Evolutionary conservation across 1,140 invertebrate genomes (phyloP).

Genomic region (Drosophila yakuba): DNA sequence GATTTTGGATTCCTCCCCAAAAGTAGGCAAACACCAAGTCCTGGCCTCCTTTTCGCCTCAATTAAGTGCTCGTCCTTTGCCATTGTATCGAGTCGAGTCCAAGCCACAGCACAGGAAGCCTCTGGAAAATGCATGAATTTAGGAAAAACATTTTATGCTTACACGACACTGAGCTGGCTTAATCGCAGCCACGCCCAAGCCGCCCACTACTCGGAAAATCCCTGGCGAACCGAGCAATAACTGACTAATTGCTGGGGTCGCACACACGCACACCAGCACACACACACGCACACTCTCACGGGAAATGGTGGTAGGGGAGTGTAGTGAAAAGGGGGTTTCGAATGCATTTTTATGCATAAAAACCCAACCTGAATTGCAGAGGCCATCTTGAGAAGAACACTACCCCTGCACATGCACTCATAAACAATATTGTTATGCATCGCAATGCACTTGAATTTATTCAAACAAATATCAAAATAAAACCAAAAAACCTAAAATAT

Average conservation of each 20-base stretch:
- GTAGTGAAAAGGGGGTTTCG: constrained; percentile 3
- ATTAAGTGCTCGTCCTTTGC: constrained; percentile 12
- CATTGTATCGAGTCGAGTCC: constrained; percentile 20
- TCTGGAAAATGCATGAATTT: constrained; percentile 12
- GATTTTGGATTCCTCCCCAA: constrained; percentile 7
- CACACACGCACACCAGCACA: constrained; percentile 33
- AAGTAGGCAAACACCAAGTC: not conserved
- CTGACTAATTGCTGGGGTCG: constrained; percentile 75
- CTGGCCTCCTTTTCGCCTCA: constrained; percentile 7
- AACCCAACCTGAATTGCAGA: constrained; percentile 67
- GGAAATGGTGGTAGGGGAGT: not conserved
- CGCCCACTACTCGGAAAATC: not conserved
- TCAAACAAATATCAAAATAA: too few relatives aligned
- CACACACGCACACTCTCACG: constrained; percentile 26
- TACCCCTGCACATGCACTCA: constrained; percentile 7
- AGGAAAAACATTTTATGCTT: constrained; percentile 45
- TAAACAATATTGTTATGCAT: constrained; percentile 54
- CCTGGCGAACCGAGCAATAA: constrained; percentile 58
- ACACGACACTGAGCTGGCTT: constrained; percentile 26
- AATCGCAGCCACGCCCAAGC: constrained; percentile 19
- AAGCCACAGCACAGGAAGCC: constrained; percentile 5
- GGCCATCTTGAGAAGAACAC: constrained; percentile 41
- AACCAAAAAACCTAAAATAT: too few relatives aligned
- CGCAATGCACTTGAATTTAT: constrained; percentile 17
- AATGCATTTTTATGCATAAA: constrained; percentile 67